Evolutionary conservation across 2,888 invertebrate species (phyloP), one percentile per base, ranked within the genome.

Genomic region (Oxystoma pomonae): DNA sequence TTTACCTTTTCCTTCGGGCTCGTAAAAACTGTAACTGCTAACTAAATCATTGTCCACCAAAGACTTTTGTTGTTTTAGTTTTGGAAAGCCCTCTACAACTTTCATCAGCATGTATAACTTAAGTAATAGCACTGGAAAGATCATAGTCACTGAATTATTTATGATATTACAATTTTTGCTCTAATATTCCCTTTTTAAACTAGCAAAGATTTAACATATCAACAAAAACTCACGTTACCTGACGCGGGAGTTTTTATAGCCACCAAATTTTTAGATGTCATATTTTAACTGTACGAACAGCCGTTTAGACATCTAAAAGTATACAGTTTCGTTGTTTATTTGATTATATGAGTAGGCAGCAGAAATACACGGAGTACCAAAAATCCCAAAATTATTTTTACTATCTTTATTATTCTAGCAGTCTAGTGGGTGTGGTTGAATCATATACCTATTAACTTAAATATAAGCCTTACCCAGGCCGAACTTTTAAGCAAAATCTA

Each of bases 1-100:
- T 1, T 53, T 20, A 20, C 1, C 2, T 5, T 57, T 58, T 61
- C 65, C 65, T 59, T 63, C 59, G 2, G 63, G 63, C 57, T 63
- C 65, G 49, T 53, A 55, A 9, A 58, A 20, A 35, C 49, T 60
- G 35, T 65, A 65, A 56, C 59, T 59, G 12, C 59, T 53, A 16
- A 20, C 50, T 50, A 56, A 50, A 35, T 63, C 61, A 20, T 35
- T 12, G 61, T 61, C 21, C 60, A 35, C 1, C 61, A 35, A 12
- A 65, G 35, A 52, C 63, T 61, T 50, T 55, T 1, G 51, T 58
- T 58, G 55, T 35, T 12, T 35, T 12, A 35, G 12, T 35, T 35
- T 3, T 35, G 35, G 35, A 35, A 7, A 35, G 12, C 35, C 3
- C 35, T 35, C 35, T 12, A 35, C 35, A 35, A 35, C 35, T 35